Evolutionary conservation across 92 coral and sea anemone genomes (phyloP).

Genomic region (Desmophyllum pertusum): DNA sequence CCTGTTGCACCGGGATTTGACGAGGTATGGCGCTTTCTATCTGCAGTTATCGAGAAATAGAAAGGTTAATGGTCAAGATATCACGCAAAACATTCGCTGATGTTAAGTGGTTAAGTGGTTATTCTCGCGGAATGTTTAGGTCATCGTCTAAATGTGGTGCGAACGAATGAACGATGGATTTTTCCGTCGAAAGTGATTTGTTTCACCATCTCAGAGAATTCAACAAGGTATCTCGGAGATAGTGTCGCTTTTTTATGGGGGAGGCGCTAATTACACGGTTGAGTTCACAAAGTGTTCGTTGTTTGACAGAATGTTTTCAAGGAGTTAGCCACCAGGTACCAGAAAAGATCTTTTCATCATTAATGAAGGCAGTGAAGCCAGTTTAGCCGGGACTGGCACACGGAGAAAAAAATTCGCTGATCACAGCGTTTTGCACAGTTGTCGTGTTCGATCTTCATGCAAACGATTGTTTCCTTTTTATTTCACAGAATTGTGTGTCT

Average conservation of each 20-base stretch:
- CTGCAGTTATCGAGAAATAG: conserved; percentile 12
- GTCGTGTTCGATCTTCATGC: neutral
- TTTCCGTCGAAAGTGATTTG: neutral
- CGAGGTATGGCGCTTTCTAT: conserved; percentile 37
- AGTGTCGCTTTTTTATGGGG: conserved; percentile 5
- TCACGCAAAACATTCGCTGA: neutral
- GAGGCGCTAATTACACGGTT: conserved; percentile 79
- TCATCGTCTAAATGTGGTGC: neutral
- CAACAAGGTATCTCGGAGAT: neutral
- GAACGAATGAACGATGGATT: neutral
- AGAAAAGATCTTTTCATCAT: conserved; percentile 40
- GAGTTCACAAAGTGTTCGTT: conserved; percentile 56
- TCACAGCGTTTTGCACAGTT: conserved; percentile 23
- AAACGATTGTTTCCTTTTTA: neutral
- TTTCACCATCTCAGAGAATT: neutral
- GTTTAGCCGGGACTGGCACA: conserved; percentile 3
- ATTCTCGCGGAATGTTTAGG: neutral
- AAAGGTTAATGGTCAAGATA: neutral
- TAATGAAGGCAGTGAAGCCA: conserved; percentile 14
- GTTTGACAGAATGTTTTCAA: conserved; percentile 46
- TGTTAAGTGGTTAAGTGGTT: neutral
- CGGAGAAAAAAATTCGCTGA: conserved; percentile 17
- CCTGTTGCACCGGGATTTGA: conserved; percentile 55
- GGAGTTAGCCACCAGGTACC: conserved; percentile 56
- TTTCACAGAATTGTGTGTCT: conserved; percentile 51